Percentiles rank a stretch among this genome's conserved stretches.
phyloP scores from a whole-genome alignment of 2,888 invertebrate species.

The Seira ritae region DNA sequence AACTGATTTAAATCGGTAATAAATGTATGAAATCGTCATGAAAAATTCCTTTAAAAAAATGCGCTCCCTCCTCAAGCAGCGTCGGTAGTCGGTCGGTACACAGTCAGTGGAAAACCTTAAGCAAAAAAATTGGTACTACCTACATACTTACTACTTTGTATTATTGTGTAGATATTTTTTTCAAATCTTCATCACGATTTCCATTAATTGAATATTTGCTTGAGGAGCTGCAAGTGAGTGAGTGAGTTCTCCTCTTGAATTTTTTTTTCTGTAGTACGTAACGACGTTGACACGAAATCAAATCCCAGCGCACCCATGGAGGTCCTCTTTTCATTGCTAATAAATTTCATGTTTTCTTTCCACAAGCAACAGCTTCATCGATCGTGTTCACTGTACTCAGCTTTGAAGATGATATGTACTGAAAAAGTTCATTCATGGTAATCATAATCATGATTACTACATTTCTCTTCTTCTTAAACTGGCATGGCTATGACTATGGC shows the following conservation, averaged over 20 bases:
- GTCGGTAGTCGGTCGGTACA: too few species aligned
- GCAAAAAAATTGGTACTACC: too few species aligned
- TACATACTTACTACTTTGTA: too few species aligned
- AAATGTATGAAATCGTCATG: too few species aligned
- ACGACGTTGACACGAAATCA: conserved; percentile 46
- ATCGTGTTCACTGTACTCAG: conserved; percentile 53
- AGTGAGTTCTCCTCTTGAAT: conserved; percentile 24
- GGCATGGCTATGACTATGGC: too few species aligned
- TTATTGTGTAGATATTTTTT: too few species aligned
- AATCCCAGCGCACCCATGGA: conserved; percentile 48
- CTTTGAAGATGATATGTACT: conserved; percentile 43
- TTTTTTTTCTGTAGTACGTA: too few species aligned
- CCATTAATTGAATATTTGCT: conserved; percentile 48
- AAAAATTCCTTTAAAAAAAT: too few species aligned
- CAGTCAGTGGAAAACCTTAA: too few species aligned
- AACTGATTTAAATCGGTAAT: too few species aligned
- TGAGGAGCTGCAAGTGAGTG: not conserved
- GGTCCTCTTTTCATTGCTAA: conserved; percentile 47
- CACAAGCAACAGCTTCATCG: conserved; percentile 36
- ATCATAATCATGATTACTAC: conserved; percentile 53
- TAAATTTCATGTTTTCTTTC: conserved; percentile 36
- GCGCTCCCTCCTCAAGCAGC: too few species aligned
- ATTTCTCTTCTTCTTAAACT: conserved; percentile 15
- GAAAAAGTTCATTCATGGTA: too few species aligned
- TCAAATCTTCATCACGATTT: conserved; percentile 54